A percentile compares a stretch with the other conserved stretches of the same genome.
phyloP scores from a whole-genome alignment of 1,140 invertebrate species.

The Solen grandis region DNA sequence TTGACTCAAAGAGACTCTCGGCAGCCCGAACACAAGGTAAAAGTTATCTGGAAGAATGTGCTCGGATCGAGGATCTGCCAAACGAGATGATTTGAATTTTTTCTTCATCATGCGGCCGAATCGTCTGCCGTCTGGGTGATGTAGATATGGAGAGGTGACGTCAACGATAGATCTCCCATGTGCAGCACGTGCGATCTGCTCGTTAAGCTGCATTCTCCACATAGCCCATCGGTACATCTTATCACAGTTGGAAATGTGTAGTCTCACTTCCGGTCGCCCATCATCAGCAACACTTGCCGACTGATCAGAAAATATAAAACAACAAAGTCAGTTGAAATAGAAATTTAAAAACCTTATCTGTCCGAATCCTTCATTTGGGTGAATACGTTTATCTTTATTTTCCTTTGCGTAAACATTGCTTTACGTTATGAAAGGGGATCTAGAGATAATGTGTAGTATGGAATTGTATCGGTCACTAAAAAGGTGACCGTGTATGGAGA shows the following conservation, averaged over 20 bases:
- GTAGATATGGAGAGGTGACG: slow-evolving; percentile 13
- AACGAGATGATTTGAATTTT: neutral
- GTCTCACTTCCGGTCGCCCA: neutral
- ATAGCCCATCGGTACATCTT: slow-evolving; percentile 20
- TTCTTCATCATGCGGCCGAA: slow-evolving; percentile 26
- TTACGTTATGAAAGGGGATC: too few relatives aligned
- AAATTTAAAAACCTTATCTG: too few relatives aligned
- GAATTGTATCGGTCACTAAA: too few relatives aligned
- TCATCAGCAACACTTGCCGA: neutral
- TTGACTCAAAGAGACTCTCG: slow-evolving; percentile 16
- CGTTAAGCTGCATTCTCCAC: slow-evolving; percentile 45
- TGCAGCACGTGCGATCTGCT: slow-evolving; percentile 12
- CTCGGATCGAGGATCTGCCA: neutral
- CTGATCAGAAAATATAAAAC: too few relatives aligned
- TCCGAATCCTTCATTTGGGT: too few relatives aligned
- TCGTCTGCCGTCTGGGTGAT: neutral
- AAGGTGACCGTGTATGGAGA: too few relatives aligned
- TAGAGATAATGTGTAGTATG: too few relatives aligned
- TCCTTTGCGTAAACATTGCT: too few relatives aligned
- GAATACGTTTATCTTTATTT: too few relatives aligned
- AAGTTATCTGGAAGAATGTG: slow-evolving; percentile 26
- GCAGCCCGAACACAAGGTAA: slow-evolving; percentile 35
- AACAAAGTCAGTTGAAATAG: too few relatives aligned
- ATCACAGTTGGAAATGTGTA: slow-evolving; percentile 26
- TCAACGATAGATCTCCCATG: neutral